These are phyloP conservation scores for Chaetura pelagica DNA, from an alignment of 2,113 vertebrate genomes.

Conservation along the genomic window DNA sequence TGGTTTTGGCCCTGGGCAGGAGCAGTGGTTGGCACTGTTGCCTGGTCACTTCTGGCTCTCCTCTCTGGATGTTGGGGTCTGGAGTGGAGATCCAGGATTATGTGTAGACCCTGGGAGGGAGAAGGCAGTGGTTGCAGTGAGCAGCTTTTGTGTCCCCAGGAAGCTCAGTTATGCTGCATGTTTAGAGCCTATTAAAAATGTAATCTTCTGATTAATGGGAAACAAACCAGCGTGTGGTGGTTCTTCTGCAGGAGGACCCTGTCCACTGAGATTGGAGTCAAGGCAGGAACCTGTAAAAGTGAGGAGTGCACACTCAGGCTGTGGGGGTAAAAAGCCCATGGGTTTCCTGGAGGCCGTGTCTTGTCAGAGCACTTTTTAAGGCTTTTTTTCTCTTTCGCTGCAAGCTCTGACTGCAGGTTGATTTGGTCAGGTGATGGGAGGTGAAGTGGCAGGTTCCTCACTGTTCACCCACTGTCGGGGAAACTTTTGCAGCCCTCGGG, in stretches of 20 bases:
- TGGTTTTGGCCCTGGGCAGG: not conserved
- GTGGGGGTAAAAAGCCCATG: rapidly evolving
- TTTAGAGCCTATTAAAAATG: not conserved
- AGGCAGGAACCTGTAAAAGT: not conserved
- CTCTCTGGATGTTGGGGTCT: not conserved
- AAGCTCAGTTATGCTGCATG: not conserved
- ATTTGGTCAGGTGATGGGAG: not conserved
- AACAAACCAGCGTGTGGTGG: not conserved
- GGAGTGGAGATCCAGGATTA: not conserved
- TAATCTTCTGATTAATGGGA: not conserved
- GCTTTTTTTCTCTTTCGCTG: not conserved
- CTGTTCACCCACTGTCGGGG: not conserved
- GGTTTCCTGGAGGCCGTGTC: not conserved
- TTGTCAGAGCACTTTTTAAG: not conserved
- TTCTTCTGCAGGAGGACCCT: not conserved
- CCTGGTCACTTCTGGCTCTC: not conserved
- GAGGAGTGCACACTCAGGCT: too few relatives aligned
- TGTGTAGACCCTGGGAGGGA: not conserved
- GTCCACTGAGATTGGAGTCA: not conserved
- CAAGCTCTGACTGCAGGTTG: not conserved
- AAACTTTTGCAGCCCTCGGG: not conserved
- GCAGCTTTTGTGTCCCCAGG: not conserved
- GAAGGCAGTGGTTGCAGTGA: not conserved
- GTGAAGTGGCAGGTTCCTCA: not conserved
- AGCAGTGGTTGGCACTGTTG: not conserved